Evolutionary conservation across 2,113 vertebrate genomes (phyloP).

Genomic region (Antennarius striatus): DNA sequence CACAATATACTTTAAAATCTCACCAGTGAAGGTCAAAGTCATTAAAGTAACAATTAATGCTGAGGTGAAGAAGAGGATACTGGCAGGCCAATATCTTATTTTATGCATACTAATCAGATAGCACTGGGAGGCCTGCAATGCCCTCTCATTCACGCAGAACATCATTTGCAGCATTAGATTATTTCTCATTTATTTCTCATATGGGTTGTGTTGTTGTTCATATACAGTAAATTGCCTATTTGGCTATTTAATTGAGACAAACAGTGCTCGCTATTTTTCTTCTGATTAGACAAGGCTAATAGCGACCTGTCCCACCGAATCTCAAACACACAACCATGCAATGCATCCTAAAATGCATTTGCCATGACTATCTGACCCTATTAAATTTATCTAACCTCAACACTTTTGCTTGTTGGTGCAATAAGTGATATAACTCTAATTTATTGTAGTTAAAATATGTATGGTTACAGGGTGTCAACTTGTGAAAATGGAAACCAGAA

Average conservation of each 20-base stretch:
- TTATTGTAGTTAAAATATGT: slow-evolving; percentile 3
- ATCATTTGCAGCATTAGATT: slow-evolving; percentile 61
- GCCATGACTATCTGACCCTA: slow-evolving; percentile 31
- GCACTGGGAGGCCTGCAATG: slow-evolving; percentile 34
- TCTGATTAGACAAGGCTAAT: slow-evolving; percentile 49
- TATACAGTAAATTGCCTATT: slow-evolving; percentile 57
- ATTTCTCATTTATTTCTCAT: slow-evolving; percentile 49
- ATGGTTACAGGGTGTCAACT: not conserved
- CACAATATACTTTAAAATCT: slow-evolving; percentile 49
- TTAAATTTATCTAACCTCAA: slow-evolving; percentile 33
- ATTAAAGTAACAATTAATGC: slow-evolving; percentile 69
- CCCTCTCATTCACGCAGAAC: slow-evolving; percentile 69
- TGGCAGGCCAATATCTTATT: slow-evolving; percentile 58
- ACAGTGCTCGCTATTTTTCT: slow-evolving; percentile 43
- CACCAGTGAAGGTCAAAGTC: slow-evolving; percentile 69
- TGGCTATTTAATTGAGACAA: slow-evolving; percentile 63
- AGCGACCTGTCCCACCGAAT: slow-evolving; percentile 62
- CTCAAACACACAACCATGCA: slow-evolving; percentile 34
- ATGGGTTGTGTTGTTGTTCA: slow-evolving; percentile 54
- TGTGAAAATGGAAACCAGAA: no score
- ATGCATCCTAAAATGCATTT: slow-evolving; percentile 24
- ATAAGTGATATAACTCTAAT: slow-evolving; percentile 35
- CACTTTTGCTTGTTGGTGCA: slow-evolving; percentile 32
- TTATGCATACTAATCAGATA: slow-evolving; percentile 70
- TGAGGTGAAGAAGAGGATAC: slow-evolving; percentile 66